A percentile compares a stretch with the other conserved stretches of the same genome.
Evolutionary conservation across 1,140 invertebrate species (phyloP).

Genomic region (Conus betulinus): DNA sequence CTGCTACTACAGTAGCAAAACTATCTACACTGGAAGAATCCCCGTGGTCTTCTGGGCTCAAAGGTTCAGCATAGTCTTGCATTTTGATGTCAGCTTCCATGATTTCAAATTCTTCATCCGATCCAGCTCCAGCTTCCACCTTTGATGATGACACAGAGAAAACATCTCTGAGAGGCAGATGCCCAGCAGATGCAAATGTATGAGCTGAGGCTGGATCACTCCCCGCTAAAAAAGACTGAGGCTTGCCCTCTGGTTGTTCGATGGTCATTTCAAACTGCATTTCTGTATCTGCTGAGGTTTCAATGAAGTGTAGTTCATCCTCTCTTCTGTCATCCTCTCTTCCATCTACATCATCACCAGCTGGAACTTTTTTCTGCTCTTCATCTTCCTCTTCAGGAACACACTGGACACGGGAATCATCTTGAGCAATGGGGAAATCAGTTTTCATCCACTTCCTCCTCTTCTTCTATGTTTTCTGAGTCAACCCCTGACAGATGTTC

Average conservation of each 20-base stretch:
- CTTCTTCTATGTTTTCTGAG: constrained; percentile 30
- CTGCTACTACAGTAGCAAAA: constrained; percentile 80
- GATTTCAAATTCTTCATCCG: constrained; percentile 33
- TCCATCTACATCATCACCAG: constrained; percentile 33
- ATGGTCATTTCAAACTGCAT: constrained; percentile 40
- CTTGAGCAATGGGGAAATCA: constrained; percentile 20
- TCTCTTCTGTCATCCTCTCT: constrained; percentile 18
- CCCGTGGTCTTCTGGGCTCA: constrained; percentile 66
- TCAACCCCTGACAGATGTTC: constrained; percentile 80
- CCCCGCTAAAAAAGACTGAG: constrained; percentile 43
- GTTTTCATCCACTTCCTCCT: constrained; percentile 34
- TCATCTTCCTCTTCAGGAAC: constrained; percentile 60
- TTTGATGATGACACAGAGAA: constrained; percentile 28
- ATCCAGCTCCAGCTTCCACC: constrained; percentile 37
- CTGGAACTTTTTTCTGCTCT: constrained; percentile 30
- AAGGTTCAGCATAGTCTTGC: constrained; percentile 32
- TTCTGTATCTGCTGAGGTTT: constrained; percentile 8
- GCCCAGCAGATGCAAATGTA: constrained; percentile 25
- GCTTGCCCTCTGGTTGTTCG: constrained; percentile 26
- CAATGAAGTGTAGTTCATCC: constrained; percentile 29
- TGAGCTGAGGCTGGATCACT: constrained; percentile 44
- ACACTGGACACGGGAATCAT: constrained; percentile 48
- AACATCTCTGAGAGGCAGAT: constrained; percentile 13
- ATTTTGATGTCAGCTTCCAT: constrained; percentile 29
- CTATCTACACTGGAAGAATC: constrained; percentile 91